phyloP scores from a whole-genome alignment of 1,140 invertebrate genomes.

The Calephelis virginiensis region DNA sequence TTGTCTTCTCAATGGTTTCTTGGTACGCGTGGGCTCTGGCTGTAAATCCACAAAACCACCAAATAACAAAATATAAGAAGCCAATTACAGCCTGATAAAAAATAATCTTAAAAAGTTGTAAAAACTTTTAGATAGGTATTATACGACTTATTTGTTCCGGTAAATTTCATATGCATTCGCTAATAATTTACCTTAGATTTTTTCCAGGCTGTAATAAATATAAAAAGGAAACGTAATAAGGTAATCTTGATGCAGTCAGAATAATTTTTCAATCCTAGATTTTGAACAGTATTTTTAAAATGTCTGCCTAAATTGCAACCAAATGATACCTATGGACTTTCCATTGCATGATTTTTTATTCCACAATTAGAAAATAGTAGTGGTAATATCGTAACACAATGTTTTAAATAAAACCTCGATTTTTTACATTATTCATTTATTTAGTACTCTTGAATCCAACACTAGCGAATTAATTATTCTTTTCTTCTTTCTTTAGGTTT shows the following conservation, averaged over 20 bases:
- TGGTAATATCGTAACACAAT: too few species aligned
- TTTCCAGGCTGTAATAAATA: constrained; percentile 9
- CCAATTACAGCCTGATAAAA: constrained; percentile 22
- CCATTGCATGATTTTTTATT: too few species aligned
- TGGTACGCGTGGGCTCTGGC: constrained; percentile 53
- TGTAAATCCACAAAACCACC: constrained; percentile 37
- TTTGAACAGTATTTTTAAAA: too few species aligned
- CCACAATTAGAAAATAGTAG: too few species aligned
- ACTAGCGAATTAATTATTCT: too few species aligned
- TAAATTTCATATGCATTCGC: not conserved
- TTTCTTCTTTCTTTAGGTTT: too few species aligned
- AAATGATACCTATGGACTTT: too few species aligned
- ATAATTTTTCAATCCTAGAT: too few species aligned
- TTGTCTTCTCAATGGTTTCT: constrained; percentile 67
- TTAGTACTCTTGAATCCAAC: too few species aligned
- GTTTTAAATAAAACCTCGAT: not conserved
- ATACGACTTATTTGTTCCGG: too few species aligned
- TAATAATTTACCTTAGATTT: not conserved
- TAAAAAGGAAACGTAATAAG: constrained; percentile 10
- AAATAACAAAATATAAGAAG: constrained; percentile 46
- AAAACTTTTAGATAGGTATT: not conserved
- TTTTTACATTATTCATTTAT: not conserved
- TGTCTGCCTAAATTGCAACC: too few species aligned
- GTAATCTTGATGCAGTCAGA: too few species aligned
- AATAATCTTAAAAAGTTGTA: constrained; percentile 15